Evolutionary conservation across 2,113 vertebrate genomes (phyloP).

Genomic region (Microtus montanus): DNA sequence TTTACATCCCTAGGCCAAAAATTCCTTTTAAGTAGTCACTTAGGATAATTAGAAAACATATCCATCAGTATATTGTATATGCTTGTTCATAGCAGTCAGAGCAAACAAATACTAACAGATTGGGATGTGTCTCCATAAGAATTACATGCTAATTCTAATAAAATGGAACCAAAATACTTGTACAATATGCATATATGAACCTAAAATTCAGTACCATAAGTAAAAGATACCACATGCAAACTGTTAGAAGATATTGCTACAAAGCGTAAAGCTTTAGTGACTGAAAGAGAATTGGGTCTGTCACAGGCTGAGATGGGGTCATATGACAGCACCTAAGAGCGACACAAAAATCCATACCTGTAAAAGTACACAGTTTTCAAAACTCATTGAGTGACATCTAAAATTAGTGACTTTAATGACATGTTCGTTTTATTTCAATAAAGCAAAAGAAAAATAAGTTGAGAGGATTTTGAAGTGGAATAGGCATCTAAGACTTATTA

Average conservation of each 20-base stretch:
- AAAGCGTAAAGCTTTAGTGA: neutral
- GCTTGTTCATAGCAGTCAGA: constrained; percentile 4
- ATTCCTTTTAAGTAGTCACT: neutral
- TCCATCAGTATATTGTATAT: neutral
- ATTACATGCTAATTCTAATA: neutral
- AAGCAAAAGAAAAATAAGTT: neutral
- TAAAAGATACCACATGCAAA: neutral
- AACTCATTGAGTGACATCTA: neutral
- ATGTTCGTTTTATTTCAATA: neutral
- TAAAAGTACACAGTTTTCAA: neutral
- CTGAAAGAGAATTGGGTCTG: neutral
- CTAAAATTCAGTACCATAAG: neutral
- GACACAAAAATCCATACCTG: neutral
- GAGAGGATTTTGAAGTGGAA: neutral
- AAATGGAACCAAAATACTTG: neutral
- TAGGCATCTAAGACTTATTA: neutral
- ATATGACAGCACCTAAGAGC: neutral
- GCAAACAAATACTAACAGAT: neutral
- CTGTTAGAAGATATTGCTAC: neutral
- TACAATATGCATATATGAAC: neutral
- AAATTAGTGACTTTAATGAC: neutral
- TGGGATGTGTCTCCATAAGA: neutral
- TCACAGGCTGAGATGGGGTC: neutral
- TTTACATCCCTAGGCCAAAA: neutral
- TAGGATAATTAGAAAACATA: neutral